Evolutionary conservation across 2,113 vertebrate species (phyloP).

Genomic region (Charadrius vociferus): DNA sequence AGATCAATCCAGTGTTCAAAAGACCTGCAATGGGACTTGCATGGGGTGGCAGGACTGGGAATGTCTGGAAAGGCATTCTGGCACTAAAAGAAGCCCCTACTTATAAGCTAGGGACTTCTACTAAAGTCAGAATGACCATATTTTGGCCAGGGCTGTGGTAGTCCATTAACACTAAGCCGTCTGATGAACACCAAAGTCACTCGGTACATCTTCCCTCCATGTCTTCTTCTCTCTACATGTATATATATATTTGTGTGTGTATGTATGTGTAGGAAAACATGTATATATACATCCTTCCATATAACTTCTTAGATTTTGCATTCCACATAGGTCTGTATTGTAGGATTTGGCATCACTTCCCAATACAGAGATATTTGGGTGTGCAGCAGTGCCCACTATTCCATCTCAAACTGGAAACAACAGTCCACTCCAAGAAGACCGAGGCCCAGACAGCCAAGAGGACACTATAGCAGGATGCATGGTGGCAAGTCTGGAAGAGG

Average conservation of each 20-base stretch:
- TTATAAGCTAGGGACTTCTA: background rate
- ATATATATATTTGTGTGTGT: background rate
- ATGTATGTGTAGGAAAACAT: background rate
- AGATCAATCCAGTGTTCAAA: background rate
- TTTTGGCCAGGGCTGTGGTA: background rate
- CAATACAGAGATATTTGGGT: no score
- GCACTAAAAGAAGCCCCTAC: no score
- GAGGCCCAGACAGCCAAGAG: background rate
- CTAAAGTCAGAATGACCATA: background rate
- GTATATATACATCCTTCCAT: background rate
- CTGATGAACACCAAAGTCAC: background rate
- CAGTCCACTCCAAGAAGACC: background rate
- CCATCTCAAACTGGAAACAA: background rate
- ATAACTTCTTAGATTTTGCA: no score
- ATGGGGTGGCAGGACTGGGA: background rate
- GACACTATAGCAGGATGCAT: background rate
- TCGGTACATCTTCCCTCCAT: background rate
- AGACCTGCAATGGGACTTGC: background rate
- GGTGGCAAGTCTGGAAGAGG: background rate
- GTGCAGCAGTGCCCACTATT: background rate
- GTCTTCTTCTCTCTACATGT: background rate
- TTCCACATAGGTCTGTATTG: no score
- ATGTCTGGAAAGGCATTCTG: background rate
- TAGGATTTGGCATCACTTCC: background rate
- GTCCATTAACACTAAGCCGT: background rate